Base-by-base conservation (phyloP, 2,113 vertebrate genomes). In the Dendropsophus ebraccatus region DNA sequence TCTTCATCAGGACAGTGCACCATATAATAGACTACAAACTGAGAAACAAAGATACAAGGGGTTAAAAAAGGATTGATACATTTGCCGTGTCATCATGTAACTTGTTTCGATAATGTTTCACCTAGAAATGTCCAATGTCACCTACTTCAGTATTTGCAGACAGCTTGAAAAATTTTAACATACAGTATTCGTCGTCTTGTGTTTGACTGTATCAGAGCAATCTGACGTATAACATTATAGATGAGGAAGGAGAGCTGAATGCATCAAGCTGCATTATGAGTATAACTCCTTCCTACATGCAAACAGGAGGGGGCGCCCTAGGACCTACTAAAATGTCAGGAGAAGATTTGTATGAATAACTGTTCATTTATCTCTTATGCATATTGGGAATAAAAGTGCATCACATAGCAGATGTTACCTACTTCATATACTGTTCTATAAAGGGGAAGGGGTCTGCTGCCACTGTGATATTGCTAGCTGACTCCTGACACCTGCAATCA, bases 251-350 rank as follows among this genome's bases (percentile, higher is more conserved):
- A 25, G 2, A 52, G 50, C 50, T 52, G 50, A 52, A 14, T 74
- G 23, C n/a, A 47, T 1, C 8, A 14, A 32, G 23, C 35, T 45
- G 35, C 25, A n/a, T 41, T 19, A 19, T 28, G 7, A 37, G n/a
- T 25, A 67, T 28, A 16, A 28, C 23, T 28, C 62, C 67, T 50
- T 76, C 45, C 62, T 79, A 12, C 10, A 12, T 79, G 30, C 10
- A 41, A 69, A 69, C 84, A 85, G 75, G 13, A 85, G 84, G 45
- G 84, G 84, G 84, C 50, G 62, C 84, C 84, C 74, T 45, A 56
- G 75, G 84, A 85, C 67, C 84, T 85, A 28, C 47, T 35, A 77
- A 85, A 50, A 23, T 60, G 77, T n/a, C 10, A 41, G 8, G 62
- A 16, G 10, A 65, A 41, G 23, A 25, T 37, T 45, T 11, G 56